Evolutionary conservation across 2,888 invertebrate genomes (phyloP).

Genomic region (Drosophila affinis): DNA sequence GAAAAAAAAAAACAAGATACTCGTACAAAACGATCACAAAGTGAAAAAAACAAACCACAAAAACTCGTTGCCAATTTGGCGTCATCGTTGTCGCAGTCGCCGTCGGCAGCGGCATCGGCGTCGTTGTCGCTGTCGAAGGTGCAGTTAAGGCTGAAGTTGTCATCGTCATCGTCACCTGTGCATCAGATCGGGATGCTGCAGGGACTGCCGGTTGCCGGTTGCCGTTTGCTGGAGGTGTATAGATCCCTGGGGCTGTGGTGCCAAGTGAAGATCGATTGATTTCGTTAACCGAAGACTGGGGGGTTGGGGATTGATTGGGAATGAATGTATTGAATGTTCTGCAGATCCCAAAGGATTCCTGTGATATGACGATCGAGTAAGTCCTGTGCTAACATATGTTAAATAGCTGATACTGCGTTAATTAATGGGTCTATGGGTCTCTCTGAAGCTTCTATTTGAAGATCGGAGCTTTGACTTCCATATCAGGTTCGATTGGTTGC

Average conservation of each 20-base stretch:
- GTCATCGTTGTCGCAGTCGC: conserved; percentile 70
- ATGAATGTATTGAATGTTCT: too few species aligned
- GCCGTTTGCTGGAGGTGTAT: background rate
- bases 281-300: background rate
- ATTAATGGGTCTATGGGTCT: too few species aligned
- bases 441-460: too few species aligned
- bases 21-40: conserved; percentile 11
- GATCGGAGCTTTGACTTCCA: too few species aligned
- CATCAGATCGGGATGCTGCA: background rate
- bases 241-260: background rate
- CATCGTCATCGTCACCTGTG: conserved; percentile 46
- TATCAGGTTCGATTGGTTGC: too few species aligned
- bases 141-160: conserved; percentile 35
- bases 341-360: too few species aligned
- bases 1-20: conserved; percentile 13
- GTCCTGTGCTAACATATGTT: too few species aligned
- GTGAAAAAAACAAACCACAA: conserved; percentile 26
- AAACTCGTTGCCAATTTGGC: conserved; percentile 74
- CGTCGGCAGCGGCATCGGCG: conserved; percentile 30
- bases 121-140: conserved; percentile 26
- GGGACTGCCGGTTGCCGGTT: background rate
- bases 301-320: background rate
- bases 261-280: background rate
- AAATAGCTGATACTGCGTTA: too few species aligned
- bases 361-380: too few species aligned